These are phyloP conservation scores for Acrocephalus kingi DNA, from an alignment of 2,113 vertebrate genomes.

Conservation along the genomic window DNA sequence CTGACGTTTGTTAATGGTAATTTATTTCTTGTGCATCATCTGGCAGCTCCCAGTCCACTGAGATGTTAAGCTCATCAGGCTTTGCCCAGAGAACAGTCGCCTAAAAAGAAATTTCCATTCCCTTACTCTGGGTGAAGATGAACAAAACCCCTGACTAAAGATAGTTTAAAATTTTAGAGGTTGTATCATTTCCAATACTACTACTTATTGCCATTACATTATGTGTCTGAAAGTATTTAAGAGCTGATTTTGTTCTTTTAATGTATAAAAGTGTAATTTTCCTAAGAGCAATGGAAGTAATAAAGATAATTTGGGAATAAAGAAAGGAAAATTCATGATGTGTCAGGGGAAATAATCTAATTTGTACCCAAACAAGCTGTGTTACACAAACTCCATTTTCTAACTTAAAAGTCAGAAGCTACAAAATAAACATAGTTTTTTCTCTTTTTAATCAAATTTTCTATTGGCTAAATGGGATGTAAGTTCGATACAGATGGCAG, in stretches of 20 bases:
- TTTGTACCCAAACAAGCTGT: neutral
- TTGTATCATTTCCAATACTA: neutral
- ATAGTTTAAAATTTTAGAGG: neutral
- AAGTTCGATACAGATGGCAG: no score
- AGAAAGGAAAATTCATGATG: neutral
- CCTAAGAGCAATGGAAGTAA: neutral
- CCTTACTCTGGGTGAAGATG: fast-evolving
- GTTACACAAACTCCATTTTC: neutral
- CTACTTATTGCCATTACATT: neutral
- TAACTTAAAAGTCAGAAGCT: neutral
- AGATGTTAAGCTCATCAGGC: neutral
- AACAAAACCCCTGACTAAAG: neutral
- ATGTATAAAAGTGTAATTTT: neutral
- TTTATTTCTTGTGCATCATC: neutral
- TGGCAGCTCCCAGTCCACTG: no score
- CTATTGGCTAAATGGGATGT: neutral
- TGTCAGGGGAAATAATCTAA: neutral
- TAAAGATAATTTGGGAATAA: neutral
- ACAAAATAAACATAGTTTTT: neutral
- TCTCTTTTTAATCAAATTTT: neutral
- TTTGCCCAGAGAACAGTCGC: neutral
- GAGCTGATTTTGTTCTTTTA: neutral
- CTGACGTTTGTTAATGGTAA: neutral
- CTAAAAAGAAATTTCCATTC: neutral
- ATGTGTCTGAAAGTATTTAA: neutral